A percentile compares a stretch with the other conserved stretches of the same genome.
These are phyloP conservation scores for Aurelia aurita complex sp. Pacific DNA, from an alignment of 30 jellyfish, hydroid and myxozoan genomes.

Conservation along the genomic window DNA sequence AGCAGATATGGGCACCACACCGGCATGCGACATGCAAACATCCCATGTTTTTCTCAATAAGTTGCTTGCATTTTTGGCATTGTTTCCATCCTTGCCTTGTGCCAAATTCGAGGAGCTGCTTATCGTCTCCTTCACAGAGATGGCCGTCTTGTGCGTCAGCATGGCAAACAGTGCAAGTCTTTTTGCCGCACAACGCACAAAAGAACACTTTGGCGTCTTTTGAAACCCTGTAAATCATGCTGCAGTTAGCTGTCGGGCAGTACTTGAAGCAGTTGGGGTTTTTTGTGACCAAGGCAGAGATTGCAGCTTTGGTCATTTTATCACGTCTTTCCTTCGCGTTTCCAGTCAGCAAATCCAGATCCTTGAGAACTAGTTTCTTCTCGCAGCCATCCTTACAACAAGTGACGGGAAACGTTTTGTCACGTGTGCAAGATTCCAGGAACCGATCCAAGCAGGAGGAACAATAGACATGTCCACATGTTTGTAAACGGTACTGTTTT, in stretches of 20 bases:
- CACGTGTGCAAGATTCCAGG: slow-evolving; percentile 10
- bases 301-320: slow-evolving; percentile 3
- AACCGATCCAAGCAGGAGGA: slow-evolving; percentile 9
- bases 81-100: no score
- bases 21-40: no score
- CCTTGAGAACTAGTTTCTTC: slow-evolving; percentile 14
- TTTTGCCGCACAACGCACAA: slow-evolving; percentile 34
- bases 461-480: slow-evolving; percentile 53
- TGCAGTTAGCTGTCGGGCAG: slow-evolving; percentile 61
- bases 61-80: no score
- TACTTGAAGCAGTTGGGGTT: slow-evolving; percentile 26
- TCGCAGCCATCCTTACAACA: slow-evolving; percentile 33
- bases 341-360: not conserved
- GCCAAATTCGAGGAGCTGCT: no score
- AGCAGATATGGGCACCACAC: no score
- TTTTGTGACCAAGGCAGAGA: slow-evolving; percentile 21
- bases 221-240: slow-evolving; percentile 38
- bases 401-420: slow-evolving; percentile 19
- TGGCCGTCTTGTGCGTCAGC: slow-evolving; percentile 30
- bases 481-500: not conserved
- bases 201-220: slow-evolving; percentile 28
- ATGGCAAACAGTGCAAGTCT: slow-evolving; percentile 49
- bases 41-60: no score
- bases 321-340: slow-evolving; percentile 1
- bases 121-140: no score